phyloP scores from a whole-genome alignment of 23 tunicate genomes.

The Diplosoma virens region DNA sequence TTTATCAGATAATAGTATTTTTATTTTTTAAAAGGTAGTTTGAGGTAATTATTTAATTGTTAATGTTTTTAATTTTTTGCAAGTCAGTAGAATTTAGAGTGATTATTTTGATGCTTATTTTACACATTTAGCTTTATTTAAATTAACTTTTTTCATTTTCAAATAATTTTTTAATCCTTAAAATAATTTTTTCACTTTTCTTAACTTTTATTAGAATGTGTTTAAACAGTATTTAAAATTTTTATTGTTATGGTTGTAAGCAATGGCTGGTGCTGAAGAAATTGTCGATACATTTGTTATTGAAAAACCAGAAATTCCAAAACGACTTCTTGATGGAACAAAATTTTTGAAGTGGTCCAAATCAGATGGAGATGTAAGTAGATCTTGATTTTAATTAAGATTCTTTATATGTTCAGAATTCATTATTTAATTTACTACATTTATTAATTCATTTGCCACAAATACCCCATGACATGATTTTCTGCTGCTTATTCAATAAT shows the following conservation, averaged over 20 bases:
- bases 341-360: conserved; percentile 90
- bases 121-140: background rate
- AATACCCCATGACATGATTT: no score
- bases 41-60: no score
- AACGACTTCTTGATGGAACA: conserved; percentile 54
- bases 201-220: background rate
- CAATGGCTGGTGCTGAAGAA: conserved; percentile 91
- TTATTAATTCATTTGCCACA: background rate
- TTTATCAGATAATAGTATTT: no score
- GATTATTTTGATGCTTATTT: no score
- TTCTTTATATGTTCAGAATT: background rate
- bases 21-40: no score
- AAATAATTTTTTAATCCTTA: background rate
- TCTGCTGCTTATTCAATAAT: no score
- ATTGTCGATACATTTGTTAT: conserved; percentile 35
- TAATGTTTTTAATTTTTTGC: no score
- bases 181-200: no score
- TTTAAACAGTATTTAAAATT: background rate
- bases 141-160: background rate
- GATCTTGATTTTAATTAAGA: background rate
- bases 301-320: conserved; percentile 58
- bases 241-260: background rate
- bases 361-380: conserved; percentile 87
- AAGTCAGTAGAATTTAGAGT: no score
- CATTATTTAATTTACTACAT: background rate